A percentile compares a stretch with the other conserved stretches of the same genome.
Conservation (phyloP, 1,140 invertebrate species). For the Semibalanus balanoides region DNA sequence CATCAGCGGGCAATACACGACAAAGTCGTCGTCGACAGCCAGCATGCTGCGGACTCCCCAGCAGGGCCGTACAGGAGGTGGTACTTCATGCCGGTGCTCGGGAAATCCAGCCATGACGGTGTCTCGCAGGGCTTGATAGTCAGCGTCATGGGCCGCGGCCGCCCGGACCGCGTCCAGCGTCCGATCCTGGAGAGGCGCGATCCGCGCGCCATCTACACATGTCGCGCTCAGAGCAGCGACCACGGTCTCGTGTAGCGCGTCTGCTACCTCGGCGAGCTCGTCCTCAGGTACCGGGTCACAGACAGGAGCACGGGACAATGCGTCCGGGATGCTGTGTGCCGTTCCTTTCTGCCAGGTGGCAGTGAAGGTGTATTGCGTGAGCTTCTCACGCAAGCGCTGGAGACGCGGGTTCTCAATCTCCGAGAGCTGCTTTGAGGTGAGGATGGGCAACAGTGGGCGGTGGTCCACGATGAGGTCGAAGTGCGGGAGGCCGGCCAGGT, state of each 20-base stretch:
- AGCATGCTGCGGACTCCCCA: constrained; percentile 8
- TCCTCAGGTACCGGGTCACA: constrained; percentile 9
- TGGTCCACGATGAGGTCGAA: constrained; percentile 5
- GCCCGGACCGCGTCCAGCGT: constrained; percentile 6
- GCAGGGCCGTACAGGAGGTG: background rate
- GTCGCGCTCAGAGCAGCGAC: constrained; percentile 5
- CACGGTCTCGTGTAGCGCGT: background rate
- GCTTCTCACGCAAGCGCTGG: constrained; percentile 15
- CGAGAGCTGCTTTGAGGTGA: background rate
- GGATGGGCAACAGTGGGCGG: constrained; percentile 1
- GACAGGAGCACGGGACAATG: constrained; percentile 10
- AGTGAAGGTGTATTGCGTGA: constrained; percentile 10
- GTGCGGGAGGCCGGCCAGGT: background rate
- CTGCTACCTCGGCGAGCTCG: background rate
- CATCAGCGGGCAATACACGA: constrained; percentile 1
- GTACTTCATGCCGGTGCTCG: background rate
- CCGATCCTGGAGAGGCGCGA: constrained; percentile 5
- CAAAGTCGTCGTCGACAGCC: constrained; percentile 9
- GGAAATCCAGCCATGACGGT: constrained; percentile 9
- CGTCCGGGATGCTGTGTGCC: constrained; percentile 10
- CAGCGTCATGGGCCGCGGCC: background rate
- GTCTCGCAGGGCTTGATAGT: background rate
- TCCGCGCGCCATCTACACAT: background rate
- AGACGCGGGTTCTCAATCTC: constrained; percentile 14
- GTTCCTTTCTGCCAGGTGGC: constrained; percentile 13